Evolutionary conservation across 2,888 invertebrate species (phyloP).

Genomic region (Macaria liturata): DNA sequence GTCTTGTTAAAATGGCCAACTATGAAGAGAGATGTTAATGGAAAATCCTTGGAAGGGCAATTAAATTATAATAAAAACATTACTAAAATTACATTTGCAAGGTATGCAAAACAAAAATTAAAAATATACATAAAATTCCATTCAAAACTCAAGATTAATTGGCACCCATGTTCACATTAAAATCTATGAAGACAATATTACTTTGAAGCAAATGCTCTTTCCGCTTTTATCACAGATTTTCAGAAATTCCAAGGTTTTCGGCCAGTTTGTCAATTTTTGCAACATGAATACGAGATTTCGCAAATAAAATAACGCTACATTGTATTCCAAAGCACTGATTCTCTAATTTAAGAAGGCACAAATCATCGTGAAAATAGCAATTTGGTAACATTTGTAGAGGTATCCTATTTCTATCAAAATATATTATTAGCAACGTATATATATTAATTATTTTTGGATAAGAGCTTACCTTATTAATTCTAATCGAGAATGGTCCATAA

Average conservation of each 20-base stretch:
- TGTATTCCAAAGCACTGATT: constrained; percentile 42
- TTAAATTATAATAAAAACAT: constrained; percentile 52
- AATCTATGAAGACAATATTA: constrained; percentile 40
- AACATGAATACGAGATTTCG: constrained; percentile 48
- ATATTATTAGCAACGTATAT: constrained; percentile 28
- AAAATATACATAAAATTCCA: constrained; percentile 61
- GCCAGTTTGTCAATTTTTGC: constrained; percentile 41
- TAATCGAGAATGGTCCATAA: constrained; percentile 30
- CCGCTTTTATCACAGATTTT: constrained; percentile 66
- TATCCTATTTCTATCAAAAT: constrained; percentile 34
- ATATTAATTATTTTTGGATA: constrained; percentile 29
- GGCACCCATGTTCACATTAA: constrained; percentile 54
- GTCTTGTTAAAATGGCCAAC: constrained; percentile 84
- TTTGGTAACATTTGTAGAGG: constrained; percentile 66
- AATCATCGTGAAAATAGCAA: constrained; percentile 50
- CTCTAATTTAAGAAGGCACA: constrained; percentile 57
- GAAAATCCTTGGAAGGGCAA: constrained; percentile 61
- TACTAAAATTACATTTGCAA: constrained; percentile 54
- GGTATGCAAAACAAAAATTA: constrained; percentile 58
- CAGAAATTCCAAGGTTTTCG: constrained; percentile 51
- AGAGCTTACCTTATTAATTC: constrained; percentile 28
- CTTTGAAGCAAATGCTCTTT: constrained; percentile 44
- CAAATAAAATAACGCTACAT: constrained; percentile 46
- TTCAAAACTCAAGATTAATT: constrained; percentile 62
- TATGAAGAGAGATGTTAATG: constrained; percentile 63